Evolutionary conservation across 2,888 invertebrate genomes (phyloP).

Genomic region (Caenorhabditis sp.): DNA sequence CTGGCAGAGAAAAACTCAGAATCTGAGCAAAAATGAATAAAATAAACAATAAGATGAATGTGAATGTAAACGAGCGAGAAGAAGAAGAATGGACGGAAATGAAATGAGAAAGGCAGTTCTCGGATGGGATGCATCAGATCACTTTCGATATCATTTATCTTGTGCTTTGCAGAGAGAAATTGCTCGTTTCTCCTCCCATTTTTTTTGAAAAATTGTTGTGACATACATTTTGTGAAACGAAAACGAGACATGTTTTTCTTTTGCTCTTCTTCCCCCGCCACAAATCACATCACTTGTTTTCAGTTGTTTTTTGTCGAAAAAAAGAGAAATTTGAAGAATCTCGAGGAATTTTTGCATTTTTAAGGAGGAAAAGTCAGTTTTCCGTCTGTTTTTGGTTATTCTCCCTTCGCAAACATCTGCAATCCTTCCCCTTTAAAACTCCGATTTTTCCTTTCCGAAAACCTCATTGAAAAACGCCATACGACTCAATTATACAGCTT

Average conservation of each 20-base stretch:
- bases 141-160: constrained; percentile 45
- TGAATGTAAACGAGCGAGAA: constrained; percentile 25
- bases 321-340: not conserved
- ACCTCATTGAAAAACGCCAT: too few species aligned
- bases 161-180: constrained; percentile 25
- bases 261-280: constrained; percentile 8
- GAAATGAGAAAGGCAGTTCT: constrained; percentile 8
- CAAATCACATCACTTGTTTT: constrained; percentile 12
- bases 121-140: constrained; percentile 17
- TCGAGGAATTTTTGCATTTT: not conserved
- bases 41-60: constrained; percentile 48
- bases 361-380: too few species aligned
- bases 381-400: too few species aligned
- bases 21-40: constrained; percentile 38
- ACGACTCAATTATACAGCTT: too few species aligned
- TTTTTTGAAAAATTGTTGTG: constrained; percentile 12
- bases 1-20: too few species aligned
- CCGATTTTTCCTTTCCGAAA: too few species aligned
- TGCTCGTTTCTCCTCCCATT: constrained; percentile 6
- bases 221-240: not conserved
- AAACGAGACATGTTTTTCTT: constrained; percentile 10
- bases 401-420: too few species aligned
- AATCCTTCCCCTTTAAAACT: too few species aligned
- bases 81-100: constrained; percentile 20
- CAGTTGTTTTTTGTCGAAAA: not conserved